Base-by-base conservation (phyloP, 2,797 vertebrate genomes). In the Tapirus indicus region DNA sequence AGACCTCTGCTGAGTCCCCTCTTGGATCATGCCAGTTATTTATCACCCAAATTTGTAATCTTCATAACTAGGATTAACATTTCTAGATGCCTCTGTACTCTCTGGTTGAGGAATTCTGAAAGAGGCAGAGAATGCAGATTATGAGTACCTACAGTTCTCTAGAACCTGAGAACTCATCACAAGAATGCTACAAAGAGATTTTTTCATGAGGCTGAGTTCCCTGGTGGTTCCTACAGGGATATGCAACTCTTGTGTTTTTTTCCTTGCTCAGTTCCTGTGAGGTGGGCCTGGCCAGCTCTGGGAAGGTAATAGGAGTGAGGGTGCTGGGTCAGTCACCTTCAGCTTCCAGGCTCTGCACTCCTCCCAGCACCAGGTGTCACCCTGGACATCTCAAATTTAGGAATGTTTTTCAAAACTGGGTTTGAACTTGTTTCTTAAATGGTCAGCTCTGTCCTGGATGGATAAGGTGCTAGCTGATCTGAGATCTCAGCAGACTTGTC, bases 341-440 rank as follows among this genome's bases (percentile, higher is more conserved):
- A 21, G n/a, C 44, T 47, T 44, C n/a, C 60, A 92, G 60, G 83
- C 83, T 89, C 21, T 86, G 69, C 0, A 1, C 66, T 95, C 83
- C 64, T 78, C 32, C 79, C 27, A 86, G 68, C 23, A 95, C 27
- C 44, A 12, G 41, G 8, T 58, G 38, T 88, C 38, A 18, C 41
- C 47, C 41, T 82, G 18, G 58, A 47, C 13, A 47, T 54, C 66
- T 95, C 87, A 79, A 49, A 52, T 85, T 89, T 82, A 94, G 54
- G 27, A 91, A 54, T 93, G 35, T 49, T 77, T 89, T 94, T 71
- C 27, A 66, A 66, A 97, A 72, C 27, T 72, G 60, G 64, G 2
- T 86, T 16, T 89, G 64, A 93, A 56, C 54, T 93, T 75, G 13
- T 92, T 94, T 89, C 41, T 84, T 90, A 93, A 74, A 62, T 69